Percentiles rank a stretch among this genome's conserved stretches.
Evolutionary conservation across 2,888 invertebrate genomes (phyloP).

Genomic region (Lottia scabra): DNA sequence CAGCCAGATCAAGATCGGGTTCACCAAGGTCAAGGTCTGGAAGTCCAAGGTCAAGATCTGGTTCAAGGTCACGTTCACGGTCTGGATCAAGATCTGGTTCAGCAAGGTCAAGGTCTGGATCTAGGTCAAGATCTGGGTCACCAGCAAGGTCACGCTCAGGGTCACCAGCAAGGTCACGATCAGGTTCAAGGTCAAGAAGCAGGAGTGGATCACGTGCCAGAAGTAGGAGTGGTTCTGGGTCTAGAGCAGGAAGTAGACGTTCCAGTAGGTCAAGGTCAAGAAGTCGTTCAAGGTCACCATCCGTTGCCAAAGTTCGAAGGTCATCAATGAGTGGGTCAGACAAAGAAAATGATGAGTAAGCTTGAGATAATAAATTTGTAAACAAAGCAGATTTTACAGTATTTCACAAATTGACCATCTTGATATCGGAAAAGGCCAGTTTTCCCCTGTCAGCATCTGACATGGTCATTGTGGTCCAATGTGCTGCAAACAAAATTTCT

Average conservation of each 20-base stretch:
- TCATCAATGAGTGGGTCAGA: background rate
- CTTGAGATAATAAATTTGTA: background rate
- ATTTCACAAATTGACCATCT: too few species aligned
- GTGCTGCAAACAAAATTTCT: too few species aligned
- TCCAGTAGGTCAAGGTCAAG: constrained; percentile 10
- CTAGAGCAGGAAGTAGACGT: constrained; percentile 22
- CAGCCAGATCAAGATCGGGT: constrained; percentile 21
- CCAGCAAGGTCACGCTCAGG: constrained; percentile 37
- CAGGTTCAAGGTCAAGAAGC: constrained; percentile 8
- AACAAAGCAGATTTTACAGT: too few species aligned
- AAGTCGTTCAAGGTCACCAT: constrained; percentile 16
- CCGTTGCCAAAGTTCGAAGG: background rate
- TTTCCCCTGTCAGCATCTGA: too few species aligned
- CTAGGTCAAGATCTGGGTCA: constrained; percentile 18
- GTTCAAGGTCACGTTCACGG: constrained; percentile 31
- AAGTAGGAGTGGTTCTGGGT: constrained; percentile 14
- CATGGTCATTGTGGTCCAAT: too few species aligned
- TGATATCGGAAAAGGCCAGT: too few species aligned
- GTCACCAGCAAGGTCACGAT: constrained; percentile 22
- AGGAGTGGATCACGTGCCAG: constrained; percentile 16
- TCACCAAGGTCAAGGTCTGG: constrained; percentile 27
- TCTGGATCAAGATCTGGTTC: constrained; percentile 25
- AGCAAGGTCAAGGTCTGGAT: constrained; percentile 12
- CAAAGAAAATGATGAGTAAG: constrained; percentile 1
- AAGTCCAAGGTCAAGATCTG: constrained; percentile 28